phyloP scores from a whole-genome alignment of 35 echinoderm and acorn worm species.

The Heliocidaris tuberculata region DNA sequence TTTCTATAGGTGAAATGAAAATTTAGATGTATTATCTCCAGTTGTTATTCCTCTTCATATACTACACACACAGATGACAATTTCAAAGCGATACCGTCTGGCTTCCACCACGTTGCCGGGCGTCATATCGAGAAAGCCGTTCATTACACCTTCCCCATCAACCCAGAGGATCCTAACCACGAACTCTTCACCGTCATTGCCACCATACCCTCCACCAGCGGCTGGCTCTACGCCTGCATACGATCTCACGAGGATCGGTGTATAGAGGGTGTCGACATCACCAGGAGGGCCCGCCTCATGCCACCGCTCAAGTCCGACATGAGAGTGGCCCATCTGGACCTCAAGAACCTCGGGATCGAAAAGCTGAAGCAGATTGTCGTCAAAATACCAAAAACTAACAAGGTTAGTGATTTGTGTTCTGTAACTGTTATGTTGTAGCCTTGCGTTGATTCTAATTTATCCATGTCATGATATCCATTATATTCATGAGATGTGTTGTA shows the following conservation, averaged over 20 bases:
- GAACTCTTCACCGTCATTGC: conserved; percentile 61
- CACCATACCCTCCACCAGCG: conserved; percentile 21
- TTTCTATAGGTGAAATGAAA: background rate
- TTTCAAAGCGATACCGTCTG: background rate
- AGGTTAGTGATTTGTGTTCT: conserved; percentile 43
- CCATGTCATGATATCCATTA: background rate
- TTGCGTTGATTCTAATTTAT: background rate
- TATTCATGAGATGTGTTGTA: background rate
- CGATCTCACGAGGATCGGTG: conserved; percentile 53
- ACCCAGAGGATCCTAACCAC: conserved; percentile 10
- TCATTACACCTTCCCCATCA: conserved; percentile 77
- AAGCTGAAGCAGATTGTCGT: conserved; percentile 56
- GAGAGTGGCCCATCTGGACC: conserved; percentile 58
- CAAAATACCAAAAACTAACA: conserved; percentile 56
- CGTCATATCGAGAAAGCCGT: conserved; percentile 19
- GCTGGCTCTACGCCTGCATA: conserved; percentile 78
- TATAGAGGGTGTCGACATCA: conserved; percentile 65
- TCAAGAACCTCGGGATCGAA: conserved; percentile 47
- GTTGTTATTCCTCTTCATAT: background rate
- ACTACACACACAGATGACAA: background rate
- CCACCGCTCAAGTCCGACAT: conserved; percentile 69
- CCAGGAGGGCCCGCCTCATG: conserved; percentile 49
- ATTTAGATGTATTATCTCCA: background rate
- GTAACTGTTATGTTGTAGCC: no score
- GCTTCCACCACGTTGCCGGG: background rate